These are phyloP conservation scores for Tinea pellionella DNA, from an alignment of 2,888 invertebrate species.

Conservation along the genomic window DNA sequence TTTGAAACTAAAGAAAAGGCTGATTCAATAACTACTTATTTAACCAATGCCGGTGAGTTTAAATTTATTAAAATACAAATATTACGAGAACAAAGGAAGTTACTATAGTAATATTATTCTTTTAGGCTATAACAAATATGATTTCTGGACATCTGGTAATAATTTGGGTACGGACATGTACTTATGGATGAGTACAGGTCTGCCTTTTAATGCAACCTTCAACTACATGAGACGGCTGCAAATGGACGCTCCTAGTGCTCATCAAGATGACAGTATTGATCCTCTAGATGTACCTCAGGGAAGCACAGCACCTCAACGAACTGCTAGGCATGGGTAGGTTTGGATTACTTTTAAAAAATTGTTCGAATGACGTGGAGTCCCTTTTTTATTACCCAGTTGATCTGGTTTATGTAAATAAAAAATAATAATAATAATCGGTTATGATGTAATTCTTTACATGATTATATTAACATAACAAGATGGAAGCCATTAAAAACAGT, in stretches of 20 bases:
- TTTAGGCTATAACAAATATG: conserved; percentile 80
- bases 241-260: conserved; percentile 65
- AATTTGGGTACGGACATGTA: conserved; percentile 88
- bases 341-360: not conserved
- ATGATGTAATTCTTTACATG: not conserved
- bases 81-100: too few species aligned
- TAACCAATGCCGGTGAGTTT: conserved; percentile 79
- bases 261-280: conserved; percentile 68
- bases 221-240: conserved; percentile 77
- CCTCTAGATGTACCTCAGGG: conserved; percentile 75
- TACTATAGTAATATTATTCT: not conserved
- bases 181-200: conserved; percentile 90
- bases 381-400: too few species aligned
- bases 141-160: conserved; percentile 92
- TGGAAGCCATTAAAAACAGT: not conserved
- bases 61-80: not conserved
- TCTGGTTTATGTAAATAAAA: not conserved
- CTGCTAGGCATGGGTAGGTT: conserved; percentile 79
- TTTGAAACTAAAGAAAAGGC: conserved; percentile 90
- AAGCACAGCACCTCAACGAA: conserved; percentile 82
- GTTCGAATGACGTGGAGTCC: not conserved
- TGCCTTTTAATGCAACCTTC: conserved; percentile 90
- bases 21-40: conserved; percentile 84
- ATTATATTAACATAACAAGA: not conserved
- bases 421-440: not conserved